Conservation (phyloP, 1,140 invertebrate species). For the Drosophila ambigua region DNA sequence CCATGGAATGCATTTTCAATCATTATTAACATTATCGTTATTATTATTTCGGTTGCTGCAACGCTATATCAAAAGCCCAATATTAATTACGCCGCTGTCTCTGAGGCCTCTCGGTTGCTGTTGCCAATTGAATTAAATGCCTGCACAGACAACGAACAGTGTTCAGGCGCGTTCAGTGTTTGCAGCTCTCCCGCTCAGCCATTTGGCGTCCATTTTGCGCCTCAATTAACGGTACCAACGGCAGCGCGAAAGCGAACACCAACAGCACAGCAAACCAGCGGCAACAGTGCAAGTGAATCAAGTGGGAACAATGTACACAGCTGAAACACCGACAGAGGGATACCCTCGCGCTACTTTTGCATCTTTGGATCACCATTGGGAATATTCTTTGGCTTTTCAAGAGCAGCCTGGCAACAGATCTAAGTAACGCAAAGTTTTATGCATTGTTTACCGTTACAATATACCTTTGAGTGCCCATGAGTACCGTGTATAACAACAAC, state of each 20-base stretch:
- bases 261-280: background rate
- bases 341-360: too few species aligned
- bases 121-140: constrained; percentile 60
- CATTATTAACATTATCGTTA: constrained; percentile 25
- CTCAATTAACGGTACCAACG: constrained; percentile 51
- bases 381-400: too few species aligned
- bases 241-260: constrained; percentile 2
- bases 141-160: constrained; percentile 26
- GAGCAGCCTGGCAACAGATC: too few species aligned
- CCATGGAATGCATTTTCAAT: constrained; percentile 15
- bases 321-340: too few species aligned
- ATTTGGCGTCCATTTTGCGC: constrained; percentile 36
- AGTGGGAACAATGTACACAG: too few species aligned
- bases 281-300: too few species aligned
- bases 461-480: background rate
- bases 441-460: too few species aligned
- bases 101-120: background rate
- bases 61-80: constrained; percentile 37
- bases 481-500: background rate
- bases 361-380: too few species aligned
- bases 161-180: constrained; percentile 5
- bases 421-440: too few species aligned
- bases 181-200: background rate
- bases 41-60: constrained; percentile 18
- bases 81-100: constrained; percentile 39